phyloP scores from a whole-genome alignment of 2,797 vertebrate species.

The Acipenser transmontanus region DNA sequence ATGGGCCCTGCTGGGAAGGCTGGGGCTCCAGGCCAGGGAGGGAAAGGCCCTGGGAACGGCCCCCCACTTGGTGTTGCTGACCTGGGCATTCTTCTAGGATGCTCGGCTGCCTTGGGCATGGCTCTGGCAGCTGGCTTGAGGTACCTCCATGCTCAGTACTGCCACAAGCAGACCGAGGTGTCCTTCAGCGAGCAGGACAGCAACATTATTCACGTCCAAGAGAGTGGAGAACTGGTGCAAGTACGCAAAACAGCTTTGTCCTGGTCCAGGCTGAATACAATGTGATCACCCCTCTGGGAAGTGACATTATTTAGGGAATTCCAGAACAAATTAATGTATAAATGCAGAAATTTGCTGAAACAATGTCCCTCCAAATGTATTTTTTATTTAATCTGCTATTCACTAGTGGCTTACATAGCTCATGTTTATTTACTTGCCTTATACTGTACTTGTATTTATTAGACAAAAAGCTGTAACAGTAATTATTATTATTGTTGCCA shows the following conservation, averaged over 20 bases:
- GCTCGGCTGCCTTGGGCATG: conserved; percentile 54
- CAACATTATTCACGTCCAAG: conserved; percentile 46
- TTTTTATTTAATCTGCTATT: too few relatives aligned
- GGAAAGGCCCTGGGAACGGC: conserved; percentile 25
- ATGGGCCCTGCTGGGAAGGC: conserved; percentile 14
- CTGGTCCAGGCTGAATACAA: conserved; percentile 69
- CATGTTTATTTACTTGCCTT: too few relatives aligned
- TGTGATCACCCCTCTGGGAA: conserved; percentile 53
- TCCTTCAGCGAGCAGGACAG: conserved; percentile 50
- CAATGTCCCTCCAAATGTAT: too few relatives aligned
- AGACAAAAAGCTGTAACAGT: too few relatives aligned
- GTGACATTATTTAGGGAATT: conserved; percentile 18
- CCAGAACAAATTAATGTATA: too few relatives aligned
- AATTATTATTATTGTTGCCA: too few relatives aligned
- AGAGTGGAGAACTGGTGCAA: conserved; percentile 57
- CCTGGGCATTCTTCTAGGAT: conserved; percentile 64
- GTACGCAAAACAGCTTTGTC: conserved; percentile 72
- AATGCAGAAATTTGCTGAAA: too few relatives aligned
- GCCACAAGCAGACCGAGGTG: conserved; percentile 57
- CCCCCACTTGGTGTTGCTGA: conserved; percentile 55
- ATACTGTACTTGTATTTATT: too few relatives aligned
- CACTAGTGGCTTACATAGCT: too few relatives aligned
- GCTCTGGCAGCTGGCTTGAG: conserved; percentile 54
- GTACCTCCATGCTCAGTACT: conserved; percentile 61
- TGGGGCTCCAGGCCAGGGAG: conserved; percentile 34